These are phyloP conservation scores for Drosophila murphyi DNA, from an alignment of 1,140 invertebrate species.

Conservation along the genomic window DNA sequence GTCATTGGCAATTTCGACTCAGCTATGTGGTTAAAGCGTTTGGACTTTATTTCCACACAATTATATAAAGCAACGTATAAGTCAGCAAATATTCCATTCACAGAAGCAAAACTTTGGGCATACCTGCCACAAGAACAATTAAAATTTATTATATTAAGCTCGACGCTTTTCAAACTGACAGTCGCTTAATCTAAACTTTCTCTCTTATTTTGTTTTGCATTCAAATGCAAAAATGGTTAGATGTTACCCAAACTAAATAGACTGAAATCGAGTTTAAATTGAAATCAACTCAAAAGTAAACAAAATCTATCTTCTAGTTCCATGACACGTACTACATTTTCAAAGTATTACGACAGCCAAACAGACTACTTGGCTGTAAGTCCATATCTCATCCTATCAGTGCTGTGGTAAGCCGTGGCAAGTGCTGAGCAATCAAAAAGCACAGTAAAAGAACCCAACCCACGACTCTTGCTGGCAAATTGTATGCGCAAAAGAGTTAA, in stretches of 20 bases:
- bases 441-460: conserved; percentile 40
- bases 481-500: conserved; percentile 66
- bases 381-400: not conserved
- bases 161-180: not conserved
- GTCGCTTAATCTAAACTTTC: not conserved
- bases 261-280: not conserved
- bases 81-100: conserved; percentile 26
- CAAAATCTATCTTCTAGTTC: not conserved
- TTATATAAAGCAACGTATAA: conserved; percentile 62
- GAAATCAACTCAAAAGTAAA: not conserved
- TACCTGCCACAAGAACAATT: not conserved
- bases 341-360: not conserved
- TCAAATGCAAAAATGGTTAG: not conserved
- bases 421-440: conserved; percentile 63
- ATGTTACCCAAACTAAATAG: not conserved
- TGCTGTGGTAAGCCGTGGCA: conserved; percentile 49
- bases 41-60: conserved; percentile 73
- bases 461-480: conserved; percentile 27
- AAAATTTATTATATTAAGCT: not conserved
- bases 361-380: not conserved
- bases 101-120: conserved; percentile 15
- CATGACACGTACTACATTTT: not conserved
- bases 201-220: not conserved
- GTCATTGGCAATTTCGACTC: conserved; percentile 28
- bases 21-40: conserved; percentile 58